Percentiles rank a stretch among this genome's conserved stretches.
phyloP scores from a whole-genome alignment of 2,113 vertebrate species.

The Holacanthus passer region DNA sequence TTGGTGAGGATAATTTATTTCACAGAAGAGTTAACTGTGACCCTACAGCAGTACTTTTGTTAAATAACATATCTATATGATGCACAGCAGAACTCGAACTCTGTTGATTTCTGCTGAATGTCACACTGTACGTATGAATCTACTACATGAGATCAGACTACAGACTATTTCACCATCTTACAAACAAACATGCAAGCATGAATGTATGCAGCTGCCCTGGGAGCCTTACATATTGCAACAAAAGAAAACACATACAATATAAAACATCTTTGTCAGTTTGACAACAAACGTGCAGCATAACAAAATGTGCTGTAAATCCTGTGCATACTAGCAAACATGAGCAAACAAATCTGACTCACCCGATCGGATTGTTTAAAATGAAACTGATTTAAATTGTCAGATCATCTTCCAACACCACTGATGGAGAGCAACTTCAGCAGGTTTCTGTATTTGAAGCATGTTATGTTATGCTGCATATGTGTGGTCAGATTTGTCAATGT shows the following conservation, averaged over 20 bases:
- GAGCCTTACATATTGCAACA: background rate
- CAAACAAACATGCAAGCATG: too few relatives aligned
- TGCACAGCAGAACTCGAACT: conserved; percentile 18
- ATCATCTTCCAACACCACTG: background rate
- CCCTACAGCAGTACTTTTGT: conserved; percentile 13
- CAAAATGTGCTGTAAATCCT: too few relatives aligned
- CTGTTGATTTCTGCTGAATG: conserved; percentile 12
- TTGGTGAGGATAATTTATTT: background rate
- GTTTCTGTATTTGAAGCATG: background rate
- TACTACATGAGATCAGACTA: background rate
- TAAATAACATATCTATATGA: conserved; percentile 25
- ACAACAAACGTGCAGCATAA: too few relatives aligned
- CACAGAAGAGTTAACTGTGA: conserved; percentile 25
- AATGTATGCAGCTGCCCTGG: background rate
- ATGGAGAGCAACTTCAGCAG: background rate
- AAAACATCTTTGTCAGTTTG: too few relatives aligned
- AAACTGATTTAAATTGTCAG: background rate
- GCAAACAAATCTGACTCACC: background rate
- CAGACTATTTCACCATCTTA: background rate
- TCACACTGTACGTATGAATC: background rate
- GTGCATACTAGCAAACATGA: too few relatives aligned
- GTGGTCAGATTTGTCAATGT: too few relatives aligned
- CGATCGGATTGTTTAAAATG: background rate
- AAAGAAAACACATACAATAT: too few relatives aligned
- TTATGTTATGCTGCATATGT: background rate